Percentiles rank a stretch among this genome's conserved stretches.
These are phyloP conservation scores for Indicator indicator DNA, from an alignment of 2,113 vertebrate species.

Conservation along the genomic window DNA sequence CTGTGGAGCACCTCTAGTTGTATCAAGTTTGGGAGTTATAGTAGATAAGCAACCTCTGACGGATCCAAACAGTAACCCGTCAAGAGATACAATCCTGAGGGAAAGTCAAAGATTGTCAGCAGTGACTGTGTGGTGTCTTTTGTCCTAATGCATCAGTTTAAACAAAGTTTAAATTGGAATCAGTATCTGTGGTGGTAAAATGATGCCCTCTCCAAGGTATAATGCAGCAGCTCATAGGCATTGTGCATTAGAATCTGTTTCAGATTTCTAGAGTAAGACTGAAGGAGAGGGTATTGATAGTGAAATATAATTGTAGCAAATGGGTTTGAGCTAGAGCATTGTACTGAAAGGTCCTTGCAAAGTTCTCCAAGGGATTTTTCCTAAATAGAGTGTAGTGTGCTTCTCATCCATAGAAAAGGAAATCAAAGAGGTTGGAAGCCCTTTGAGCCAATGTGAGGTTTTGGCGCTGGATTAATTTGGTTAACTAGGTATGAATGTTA, in stretches of 20 bases:
- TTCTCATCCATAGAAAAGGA: constrained; percentile 12
- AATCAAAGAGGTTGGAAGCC: constrained; percentile 22
- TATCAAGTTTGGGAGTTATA: background rate
- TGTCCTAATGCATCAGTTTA: background rate
- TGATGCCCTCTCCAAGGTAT: background rate
- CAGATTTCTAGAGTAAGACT: background rate
- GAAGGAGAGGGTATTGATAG: background rate
- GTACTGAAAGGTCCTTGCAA: background rate
- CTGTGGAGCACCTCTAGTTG: background rate
- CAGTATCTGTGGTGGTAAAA: background rate
- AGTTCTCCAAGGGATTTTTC: constrained; percentile 51
- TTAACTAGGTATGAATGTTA: constrained; percentile 4
- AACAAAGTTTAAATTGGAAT: background rate
- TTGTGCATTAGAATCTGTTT: background rate
- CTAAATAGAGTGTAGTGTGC: background rate
- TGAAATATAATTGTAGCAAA: background rate
- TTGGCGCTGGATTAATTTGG: constrained; percentile 35
- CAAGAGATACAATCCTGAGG: background rate
- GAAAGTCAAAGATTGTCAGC: background rate
- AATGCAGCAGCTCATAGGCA: background rate
- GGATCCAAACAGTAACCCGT: background rate
- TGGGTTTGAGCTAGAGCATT: constrained; percentile 39
- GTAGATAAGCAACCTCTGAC: background rate
- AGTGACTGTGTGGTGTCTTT: background rate
- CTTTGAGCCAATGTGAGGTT: constrained; percentile 39